A percentile compares a stretch with the other conserved stretches of the same genome.
These are phyloP conservation scores for Lamprologus sp. DNA, from an alignment of 2,113 vertebrate species.

Conservation along the genomic window DNA sequence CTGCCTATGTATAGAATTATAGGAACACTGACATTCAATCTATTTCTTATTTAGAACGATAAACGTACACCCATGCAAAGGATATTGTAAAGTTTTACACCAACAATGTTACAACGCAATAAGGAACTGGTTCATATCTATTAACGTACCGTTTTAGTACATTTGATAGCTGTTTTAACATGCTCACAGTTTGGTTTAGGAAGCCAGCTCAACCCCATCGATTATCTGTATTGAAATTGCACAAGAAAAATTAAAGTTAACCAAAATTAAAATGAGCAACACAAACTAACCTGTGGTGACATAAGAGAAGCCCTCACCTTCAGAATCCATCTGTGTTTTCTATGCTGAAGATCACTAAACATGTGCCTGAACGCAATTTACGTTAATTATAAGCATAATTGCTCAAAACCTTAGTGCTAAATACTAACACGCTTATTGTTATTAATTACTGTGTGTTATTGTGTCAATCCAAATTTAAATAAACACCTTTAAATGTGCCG, in stretches of 20 bases:
- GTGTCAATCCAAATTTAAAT: background rate
- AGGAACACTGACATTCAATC: background rate
- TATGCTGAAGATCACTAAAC: background rate
- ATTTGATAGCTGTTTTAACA: background rate
- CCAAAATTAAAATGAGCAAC: accelerated
- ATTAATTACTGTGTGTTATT: background rate
- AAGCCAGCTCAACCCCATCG: background rate
- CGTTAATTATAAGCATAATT: background rate
- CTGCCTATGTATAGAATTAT: background rate
- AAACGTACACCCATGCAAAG: background rate
- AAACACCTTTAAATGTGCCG: background rate
- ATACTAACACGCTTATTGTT: background rate
- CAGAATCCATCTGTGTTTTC: background rate
- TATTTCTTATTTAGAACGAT: background rate
- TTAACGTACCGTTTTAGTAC: background rate
- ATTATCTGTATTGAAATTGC: background rate
- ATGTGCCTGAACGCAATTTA: background rate
- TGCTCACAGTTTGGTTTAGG: background rate
- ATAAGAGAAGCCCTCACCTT: background rate
- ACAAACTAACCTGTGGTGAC: background rate
- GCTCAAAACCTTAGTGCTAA: background rate
- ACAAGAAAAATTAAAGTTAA: background rate
- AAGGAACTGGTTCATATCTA: background rate
- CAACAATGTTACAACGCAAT: background rate
- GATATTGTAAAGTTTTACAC: background rate